Evolutionary conservation across 2,113 vertebrate genomes (phyloP).

Genomic region (Oryctolagus cuniculus): DNA sequence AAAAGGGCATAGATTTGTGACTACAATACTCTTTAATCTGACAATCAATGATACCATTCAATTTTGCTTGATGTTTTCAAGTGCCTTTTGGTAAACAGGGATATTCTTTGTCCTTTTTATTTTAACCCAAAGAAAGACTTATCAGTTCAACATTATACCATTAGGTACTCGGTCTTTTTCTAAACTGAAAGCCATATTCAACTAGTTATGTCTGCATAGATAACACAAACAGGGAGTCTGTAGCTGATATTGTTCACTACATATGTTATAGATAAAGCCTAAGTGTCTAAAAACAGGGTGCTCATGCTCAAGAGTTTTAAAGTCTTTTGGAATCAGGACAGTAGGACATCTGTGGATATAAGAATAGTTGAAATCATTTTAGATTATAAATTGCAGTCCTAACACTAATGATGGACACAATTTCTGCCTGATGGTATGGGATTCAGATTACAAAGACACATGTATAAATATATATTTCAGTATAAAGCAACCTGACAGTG

Average conservation of each 20-base stretch:
- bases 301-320: neutral
- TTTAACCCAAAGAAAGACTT: constrained; percentile 46
- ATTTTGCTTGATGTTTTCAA: constrained; percentile 70
- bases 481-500: neutral
- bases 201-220: neutral
- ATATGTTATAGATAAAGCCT: neutral
- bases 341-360: neutral
- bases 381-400: neutral
- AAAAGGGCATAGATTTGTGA: constrained; percentile 39
- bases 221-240: constrained; percentile 27
- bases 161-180: constrained; percentile 61
- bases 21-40: constrained; percentile 40
- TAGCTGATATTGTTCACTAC: neutral
- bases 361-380: neutral
- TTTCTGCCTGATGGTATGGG: neutral
- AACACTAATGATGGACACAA: neutral
- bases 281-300: neutral
- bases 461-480: neutral
- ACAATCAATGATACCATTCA: constrained; percentile 52
- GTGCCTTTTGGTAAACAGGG: constrained; percentile 79
- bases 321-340: constrained; percentile 4
- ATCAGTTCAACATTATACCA: neutral
- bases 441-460: neutral
- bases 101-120: constrained; percentile 34
- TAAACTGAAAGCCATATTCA: constrained; percentile 73